A percentile compares a stretch with the other conserved stretches of the same genome.
These are phyloP conservation scores for Odontamblyopus rebecca DNA, from an alignment of 2,797 vertebrate species.

Conservation along the genomic window DNA sequence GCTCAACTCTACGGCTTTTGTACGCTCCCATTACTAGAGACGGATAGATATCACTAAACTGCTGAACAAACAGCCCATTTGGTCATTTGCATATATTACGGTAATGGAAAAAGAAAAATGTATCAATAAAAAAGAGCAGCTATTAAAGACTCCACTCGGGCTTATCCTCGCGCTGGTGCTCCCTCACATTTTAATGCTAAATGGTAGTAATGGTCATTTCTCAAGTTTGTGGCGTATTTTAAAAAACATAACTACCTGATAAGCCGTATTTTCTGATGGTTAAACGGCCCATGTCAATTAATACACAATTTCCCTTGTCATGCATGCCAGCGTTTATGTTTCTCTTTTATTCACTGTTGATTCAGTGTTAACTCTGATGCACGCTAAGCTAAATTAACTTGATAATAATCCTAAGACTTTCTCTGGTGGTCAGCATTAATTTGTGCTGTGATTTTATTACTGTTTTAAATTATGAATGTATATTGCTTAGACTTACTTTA, in stretches of 20 bases:
- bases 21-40: slow-evolving; percentile 77
- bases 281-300: neutral
- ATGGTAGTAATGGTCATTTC: slow-evolving; percentile 16
- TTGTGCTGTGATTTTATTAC: neutral
- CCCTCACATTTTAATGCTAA: slow-evolving; percentile 7
- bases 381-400: too few relatives aligned
- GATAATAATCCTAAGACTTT: too few relatives aligned
- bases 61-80: slow-evolving; percentile 80
- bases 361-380: neutral
- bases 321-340: neutral
- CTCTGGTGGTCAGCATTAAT: too few relatives aligned
- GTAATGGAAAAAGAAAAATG: slow-evolving; percentile 75
- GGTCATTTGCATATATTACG: slow-evolving; percentile 81
- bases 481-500: neutral
- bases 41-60: slow-evolving; percentile 80
- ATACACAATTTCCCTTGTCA: neutral
- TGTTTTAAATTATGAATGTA: slow-evolving; percentile 1
- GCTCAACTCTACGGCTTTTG: slow-evolving; percentile 77
- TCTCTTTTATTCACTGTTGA: neutral
- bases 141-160: slow-evolving; percentile 35
- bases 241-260: neutral
- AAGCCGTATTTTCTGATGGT: neutral
- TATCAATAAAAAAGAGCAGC: slow-evolving; percentile 69
- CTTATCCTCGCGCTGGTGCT: slow-evolving; percentile 4
- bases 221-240: neutral